Conservation (phyloP, 2,113 vertebrate species). For the Zeus faber region DNA sequence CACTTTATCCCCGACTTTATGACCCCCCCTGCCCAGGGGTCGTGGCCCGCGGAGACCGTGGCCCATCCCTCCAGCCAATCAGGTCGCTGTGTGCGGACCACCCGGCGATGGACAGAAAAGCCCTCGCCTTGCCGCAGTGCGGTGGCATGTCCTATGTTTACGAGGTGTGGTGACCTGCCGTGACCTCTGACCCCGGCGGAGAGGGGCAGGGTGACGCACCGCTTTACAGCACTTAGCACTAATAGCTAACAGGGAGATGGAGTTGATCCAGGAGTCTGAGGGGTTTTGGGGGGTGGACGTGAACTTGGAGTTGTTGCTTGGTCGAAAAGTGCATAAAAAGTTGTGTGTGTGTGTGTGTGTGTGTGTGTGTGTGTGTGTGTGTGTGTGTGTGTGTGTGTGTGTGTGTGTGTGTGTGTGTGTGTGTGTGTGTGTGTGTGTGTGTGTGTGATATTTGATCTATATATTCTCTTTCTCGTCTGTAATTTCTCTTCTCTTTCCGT, state of each 20-base stretch:
- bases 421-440: slow-evolving; percentile 4
- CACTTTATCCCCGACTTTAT: slow-evolving; percentile 26
- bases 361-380: slow-evolving; percentile 12
- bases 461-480: background rate
- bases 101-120: slow-evolving; percentile 6
- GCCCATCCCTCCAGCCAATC: slow-evolving; percentile 14
- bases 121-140: slow-evolving; percentile 34
- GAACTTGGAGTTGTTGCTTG: slow-evolving; percentile 35
- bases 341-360: slow-evolving; percentile 5
- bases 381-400: background rate
- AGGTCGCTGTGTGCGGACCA: slow-evolving; percentile 9
- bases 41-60: slow-evolving; percentile 29
- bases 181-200: slow-evolving; percentile 57
- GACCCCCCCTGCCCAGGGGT: slow-evolving; percentile 11
- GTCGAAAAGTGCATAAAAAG: too few relatives aligned
- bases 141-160: slow-evolving; percentile 65
- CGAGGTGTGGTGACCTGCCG: slow-evolving; percentile 59
- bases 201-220: slow-evolving; percentile 20
- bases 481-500: too few relatives aligned
- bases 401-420: slow-evolving; percentile 10
- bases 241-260: slow-evolving; percentile 40
- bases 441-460: background rate
- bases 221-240: slow-evolving; percentile 46
- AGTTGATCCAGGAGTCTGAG: background rate
- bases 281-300: slow-evolving; percentile 12